A percentile compares a stretch with the other conserved stretches of the same genome.
Conservation (phyloP, 2,113 vertebrate genomes). For the Thymallus thymallus region DNA sequence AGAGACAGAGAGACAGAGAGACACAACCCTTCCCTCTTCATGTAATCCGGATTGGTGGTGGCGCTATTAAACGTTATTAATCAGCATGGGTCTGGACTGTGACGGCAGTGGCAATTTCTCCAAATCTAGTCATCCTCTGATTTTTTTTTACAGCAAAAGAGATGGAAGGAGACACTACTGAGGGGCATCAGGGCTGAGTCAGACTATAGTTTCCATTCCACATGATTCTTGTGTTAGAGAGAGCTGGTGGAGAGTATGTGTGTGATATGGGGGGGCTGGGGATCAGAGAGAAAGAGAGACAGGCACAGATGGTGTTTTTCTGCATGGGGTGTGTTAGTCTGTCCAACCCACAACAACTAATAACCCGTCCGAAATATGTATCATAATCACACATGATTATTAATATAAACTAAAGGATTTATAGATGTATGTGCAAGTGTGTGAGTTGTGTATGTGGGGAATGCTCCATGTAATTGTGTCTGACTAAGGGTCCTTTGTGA, state of each 20-base stretch:
- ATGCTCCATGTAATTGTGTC: not conserved
- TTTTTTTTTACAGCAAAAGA: slow-evolving; percentile 3
- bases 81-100: slow-evolving; percentile 3
- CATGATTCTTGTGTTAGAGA: not conserved
- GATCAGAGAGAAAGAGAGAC: not conserved
- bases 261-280: not conserved
- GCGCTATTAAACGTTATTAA: slow-evolving; percentile 29
- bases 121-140: slow-evolving; percentile 13
- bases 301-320: slow-evolving; percentile 24
- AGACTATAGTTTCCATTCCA: too few species aligned
- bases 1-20: too few species aligned
- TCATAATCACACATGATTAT: not conserved
- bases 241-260: not conserved
- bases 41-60: slow-evolving; percentile 17
- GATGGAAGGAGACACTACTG: not conserved
- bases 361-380: not conserved
- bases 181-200: not conserved
- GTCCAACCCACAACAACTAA: not conserved
- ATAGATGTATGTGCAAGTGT: not conserved
- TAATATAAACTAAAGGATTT: not conserved
- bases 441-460: slow-evolving; percentile 1
- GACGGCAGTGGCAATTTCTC: not conserved
- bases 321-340: not conserved
- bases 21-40: not conserved
- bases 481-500: not conserved